Percentiles rank a stretch among this genome's conserved stretches.
phyloP scores from a whole-genome alignment of 2,113 vertebrate genomes.

The Neotoma lepida region DNA sequence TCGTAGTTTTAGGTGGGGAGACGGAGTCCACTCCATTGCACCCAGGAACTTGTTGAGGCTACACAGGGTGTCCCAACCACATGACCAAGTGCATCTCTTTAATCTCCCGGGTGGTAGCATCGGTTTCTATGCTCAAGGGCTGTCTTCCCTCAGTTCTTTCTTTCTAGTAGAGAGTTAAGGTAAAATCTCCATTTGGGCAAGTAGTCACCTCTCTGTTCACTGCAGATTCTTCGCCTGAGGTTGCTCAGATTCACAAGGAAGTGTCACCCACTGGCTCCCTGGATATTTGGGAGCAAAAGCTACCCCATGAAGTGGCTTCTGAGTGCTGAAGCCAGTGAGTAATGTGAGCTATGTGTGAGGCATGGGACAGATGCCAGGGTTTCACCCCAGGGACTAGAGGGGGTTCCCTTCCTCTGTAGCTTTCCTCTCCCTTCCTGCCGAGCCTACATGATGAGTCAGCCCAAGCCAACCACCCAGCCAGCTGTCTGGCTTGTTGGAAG shows the following conservation, averaged over 20 bases:
- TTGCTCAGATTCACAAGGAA: neutral
- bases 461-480: neutral
- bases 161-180: neutral
- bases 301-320: neutral
- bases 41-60: neutral
- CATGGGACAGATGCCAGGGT: neutral
- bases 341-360: neutral
- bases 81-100: rapidly evolving
- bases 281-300: neutral
- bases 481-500: neutral
- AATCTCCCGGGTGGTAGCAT: rapidly evolving
- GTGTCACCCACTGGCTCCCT: neutral
- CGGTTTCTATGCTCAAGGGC: neutral
- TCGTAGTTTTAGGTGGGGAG: neutral
- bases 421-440: neutral
- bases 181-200: neutral
- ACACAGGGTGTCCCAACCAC: rapidly evolving
- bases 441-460: neutral
- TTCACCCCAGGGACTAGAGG: neutral
- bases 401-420: neutral
- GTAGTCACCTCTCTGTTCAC: neutral
- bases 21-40: neutral
- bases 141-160: rapidly evolving
- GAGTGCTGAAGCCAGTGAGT: no score
- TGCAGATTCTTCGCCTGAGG: neutral